Conservation (phyloP, 2,797 vertebrate genomes). For the Xenopus petersii region DNA sequence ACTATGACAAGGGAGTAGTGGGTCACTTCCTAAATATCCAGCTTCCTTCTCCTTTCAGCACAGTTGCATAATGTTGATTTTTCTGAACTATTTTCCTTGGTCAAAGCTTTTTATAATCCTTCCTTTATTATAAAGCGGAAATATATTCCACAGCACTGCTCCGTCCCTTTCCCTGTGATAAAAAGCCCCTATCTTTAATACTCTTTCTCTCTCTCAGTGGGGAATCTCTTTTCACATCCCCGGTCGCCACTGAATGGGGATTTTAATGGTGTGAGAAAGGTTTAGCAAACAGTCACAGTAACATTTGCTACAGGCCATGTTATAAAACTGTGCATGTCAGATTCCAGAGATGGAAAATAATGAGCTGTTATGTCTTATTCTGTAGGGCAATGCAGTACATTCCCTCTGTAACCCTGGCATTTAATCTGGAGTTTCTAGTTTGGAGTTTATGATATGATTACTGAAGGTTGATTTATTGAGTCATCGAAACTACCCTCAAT, state of each 20-base stretch:
- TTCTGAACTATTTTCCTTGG: too few relatives aligned
- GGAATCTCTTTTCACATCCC: constrained; percentile 1
- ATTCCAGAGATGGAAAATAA: background rate
- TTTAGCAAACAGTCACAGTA: constrained; percentile 13
- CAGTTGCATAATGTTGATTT: too few relatives aligned
- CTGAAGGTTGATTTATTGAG: background rate
- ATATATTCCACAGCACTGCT: background rate
- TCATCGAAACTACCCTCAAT: constrained; percentile 2
- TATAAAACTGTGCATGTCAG: constrained; percentile 2
- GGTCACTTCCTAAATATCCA: too few relatives aligned
- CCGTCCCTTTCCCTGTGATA: background rate
- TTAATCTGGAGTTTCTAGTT: background rate
- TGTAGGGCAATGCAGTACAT: background rate
- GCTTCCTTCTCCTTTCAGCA: too few relatives aligned
- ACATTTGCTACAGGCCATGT: constrained; percentile 15
- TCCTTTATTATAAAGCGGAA: background rate
- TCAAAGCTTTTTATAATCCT: too few relatives aligned
- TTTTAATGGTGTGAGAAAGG: constrained; percentile 10
- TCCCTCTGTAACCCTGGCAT: background rate
- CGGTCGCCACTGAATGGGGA: background rate
- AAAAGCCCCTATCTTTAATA: background rate
- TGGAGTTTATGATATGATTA: constrained; percentile 2
- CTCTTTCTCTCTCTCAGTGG: background rate
- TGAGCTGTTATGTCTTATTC: background rate
- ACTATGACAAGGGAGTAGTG: too few relatives aligned